Conservation (phyloP, 2,888 invertebrate species). For the Sthenelais limicola region DNA sequence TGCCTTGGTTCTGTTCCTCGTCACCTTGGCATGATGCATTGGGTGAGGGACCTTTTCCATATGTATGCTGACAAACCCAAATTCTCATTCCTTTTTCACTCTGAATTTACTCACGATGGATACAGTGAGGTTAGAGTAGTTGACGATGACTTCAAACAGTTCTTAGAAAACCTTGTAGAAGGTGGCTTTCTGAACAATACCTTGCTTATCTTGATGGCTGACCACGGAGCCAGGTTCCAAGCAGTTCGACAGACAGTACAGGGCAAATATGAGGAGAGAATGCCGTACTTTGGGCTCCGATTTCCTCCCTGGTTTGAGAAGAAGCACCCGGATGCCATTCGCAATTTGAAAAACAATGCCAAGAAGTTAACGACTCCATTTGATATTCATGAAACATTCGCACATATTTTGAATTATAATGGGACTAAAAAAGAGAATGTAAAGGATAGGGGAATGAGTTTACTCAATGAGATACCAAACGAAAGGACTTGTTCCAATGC, state of each 20-base stretch:
- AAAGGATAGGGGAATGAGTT: constrained; percentile 61
- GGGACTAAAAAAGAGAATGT: constrained; percentile 46
- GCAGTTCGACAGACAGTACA: constrained; percentile 87
- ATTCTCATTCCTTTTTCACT: constrained; percentile 90
- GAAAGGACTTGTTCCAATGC: constrained; percentile 89
- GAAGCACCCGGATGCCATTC: constrained; percentile 77
- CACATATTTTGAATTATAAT: constrained; percentile 77
- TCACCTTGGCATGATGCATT: constrained; percentile 74
- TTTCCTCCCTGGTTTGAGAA: constrained; percentile 82
- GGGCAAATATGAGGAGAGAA: constrained; percentile 91
- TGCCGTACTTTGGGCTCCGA: constrained; percentile 87
- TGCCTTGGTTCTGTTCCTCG: constrained; percentile 83
- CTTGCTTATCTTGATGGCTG: constrained; percentile 89
- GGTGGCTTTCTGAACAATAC: constrained; percentile 83
- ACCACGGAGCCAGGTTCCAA: constrained; percentile 88
- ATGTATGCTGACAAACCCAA: constrained; percentile 81
- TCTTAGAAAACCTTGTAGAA: constrained; percentile 76
- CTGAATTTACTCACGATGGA: constrained; percentile 89
- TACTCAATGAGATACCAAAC: constrained; percentile 74
- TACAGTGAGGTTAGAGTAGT: constrained; percentile 89
- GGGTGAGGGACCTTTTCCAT: constrained; percentile 75
- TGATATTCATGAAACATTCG: constrained; percentile 86
- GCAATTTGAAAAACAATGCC: constrained; percentile 77
- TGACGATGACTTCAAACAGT: constrained; percentile 80
- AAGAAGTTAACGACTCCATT: constrained; percentile 86